Conservation (phyloP, 2,797 vertebrate species). For the Silurus aristotelis region DNA sequence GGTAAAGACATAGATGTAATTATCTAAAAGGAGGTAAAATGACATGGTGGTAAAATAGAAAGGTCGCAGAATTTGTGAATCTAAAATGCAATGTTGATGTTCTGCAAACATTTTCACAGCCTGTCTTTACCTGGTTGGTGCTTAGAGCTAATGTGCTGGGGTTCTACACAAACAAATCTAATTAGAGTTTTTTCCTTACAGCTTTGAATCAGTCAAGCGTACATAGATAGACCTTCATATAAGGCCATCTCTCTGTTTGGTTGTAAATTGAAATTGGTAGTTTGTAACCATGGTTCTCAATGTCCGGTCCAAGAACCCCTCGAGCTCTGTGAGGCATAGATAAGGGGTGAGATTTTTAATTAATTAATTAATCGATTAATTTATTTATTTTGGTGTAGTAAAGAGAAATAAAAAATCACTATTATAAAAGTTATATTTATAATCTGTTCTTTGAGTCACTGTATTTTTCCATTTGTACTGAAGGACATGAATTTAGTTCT, state of each 20-base stretch:
- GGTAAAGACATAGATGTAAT: constrained; percentile 6
- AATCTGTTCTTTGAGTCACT: neutral
- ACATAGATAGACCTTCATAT: neutral
- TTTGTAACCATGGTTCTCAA: neutral
- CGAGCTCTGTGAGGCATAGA: neutral
- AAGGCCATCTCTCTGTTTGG: neutral
- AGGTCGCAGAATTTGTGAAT: neutral
- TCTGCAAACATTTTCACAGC: constrained; percentile 55
- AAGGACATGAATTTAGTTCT: neutral
- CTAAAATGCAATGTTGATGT: constrained; percentile 28
- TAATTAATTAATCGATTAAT: too few relatives aligned
- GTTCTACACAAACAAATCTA: constrained; percentile 63
- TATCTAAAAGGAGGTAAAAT: neutral
- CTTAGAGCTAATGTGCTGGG: constrained; percentile 32
- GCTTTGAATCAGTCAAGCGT: neutral
- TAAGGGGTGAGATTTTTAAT: neutral
- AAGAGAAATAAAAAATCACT: neutral
- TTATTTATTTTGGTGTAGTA: neutral
- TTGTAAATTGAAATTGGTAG: neutral
- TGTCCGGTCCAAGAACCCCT: neutral
- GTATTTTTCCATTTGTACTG: neutral
- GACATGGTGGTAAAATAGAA: neutral
- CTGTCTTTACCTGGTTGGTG: constrained; percentile 34
- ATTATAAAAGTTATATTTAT: neutral
- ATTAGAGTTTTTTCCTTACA: constrained; percentile 38